Evolutionary conservation across 2,113 vertebrate genomes (phyloP).

Genomic region (Dasyornis broadbenti): DNA sequence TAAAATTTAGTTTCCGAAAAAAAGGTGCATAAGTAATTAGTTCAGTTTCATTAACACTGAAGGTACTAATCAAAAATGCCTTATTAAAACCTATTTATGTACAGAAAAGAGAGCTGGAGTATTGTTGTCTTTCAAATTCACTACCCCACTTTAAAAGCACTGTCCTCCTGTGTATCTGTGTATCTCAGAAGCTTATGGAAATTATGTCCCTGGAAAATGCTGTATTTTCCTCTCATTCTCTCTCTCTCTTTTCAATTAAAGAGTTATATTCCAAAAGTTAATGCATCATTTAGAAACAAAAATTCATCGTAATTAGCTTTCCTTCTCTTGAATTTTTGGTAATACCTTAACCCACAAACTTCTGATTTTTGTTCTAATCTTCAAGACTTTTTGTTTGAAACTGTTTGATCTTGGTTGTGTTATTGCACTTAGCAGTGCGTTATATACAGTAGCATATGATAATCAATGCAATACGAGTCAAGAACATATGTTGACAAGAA

Average conservation of each 20-base stretch:
- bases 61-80: background rate
- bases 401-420: background rate
- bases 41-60: background rate
- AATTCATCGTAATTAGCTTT: background rate
- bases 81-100: background rate
- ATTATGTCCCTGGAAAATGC: background rate
- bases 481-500: background rate
- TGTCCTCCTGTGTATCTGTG: background rate
- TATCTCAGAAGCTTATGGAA: background rate
- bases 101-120: background rate
- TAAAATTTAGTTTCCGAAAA: background rate
- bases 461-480: background rate
- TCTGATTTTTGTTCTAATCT: background rate
- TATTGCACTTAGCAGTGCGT: background rate
- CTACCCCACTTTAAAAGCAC: background rate
- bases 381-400: background rate
- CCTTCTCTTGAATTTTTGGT: background rate
- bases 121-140: background rate
- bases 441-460: background rate
- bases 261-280: background rate
- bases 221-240: background rate
- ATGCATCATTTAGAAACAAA: background rate
- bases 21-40: background rate
- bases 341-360: background rate
- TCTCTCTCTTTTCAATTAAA: background rate